A percentile compares a stretch with the other conserved stretches of the same genome.
phyloP scores from a whole-genome alignment of 2,797 vertebrate species.

The Sorex maritimensis region DNA sequence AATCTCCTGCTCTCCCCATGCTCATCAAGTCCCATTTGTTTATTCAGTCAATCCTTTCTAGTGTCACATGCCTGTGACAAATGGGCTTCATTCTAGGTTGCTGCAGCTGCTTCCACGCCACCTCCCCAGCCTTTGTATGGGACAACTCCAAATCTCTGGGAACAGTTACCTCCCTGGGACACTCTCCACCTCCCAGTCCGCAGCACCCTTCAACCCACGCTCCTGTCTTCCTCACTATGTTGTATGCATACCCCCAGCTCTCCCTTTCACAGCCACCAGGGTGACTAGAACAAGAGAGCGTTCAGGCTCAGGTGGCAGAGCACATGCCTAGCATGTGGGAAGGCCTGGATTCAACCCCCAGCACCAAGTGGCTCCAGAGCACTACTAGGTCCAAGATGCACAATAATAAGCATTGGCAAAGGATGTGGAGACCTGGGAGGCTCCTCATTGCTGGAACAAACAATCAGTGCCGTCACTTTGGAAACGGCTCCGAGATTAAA shows the following conservation, averaged over 20 bases:
- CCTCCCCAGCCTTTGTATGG: not conserved
- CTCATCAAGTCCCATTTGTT: not conserved
- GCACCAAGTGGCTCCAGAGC: too few relatives aligned
- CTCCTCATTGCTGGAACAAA: not conserved
- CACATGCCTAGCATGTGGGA: too few relatives aligned
- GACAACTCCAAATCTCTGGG: not conserved
- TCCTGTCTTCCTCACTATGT: not conserved
- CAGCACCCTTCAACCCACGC: too few relatives aligned
- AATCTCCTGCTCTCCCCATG: not conserved
- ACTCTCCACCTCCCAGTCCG: not conserved
- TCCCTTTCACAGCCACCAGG: not conserved
- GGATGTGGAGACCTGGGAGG: accelerated
- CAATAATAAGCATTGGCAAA: not conserved
- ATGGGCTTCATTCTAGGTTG: too few relatives aligned
- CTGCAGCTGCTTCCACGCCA: not conserved
- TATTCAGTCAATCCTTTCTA: not conserved
- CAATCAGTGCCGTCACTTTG: not conserved
- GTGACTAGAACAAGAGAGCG: too few relatives aligned
- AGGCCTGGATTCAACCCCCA: too few relatives aligned
- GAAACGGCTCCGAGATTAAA: not conserved
- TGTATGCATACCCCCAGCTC: too few relatives aligned
- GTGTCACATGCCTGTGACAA: not conserved
- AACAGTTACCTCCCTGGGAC: not conserved
- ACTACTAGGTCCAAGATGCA: not conserved
- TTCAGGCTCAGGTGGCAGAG: too few relatives aligned